Conservation (phyloP, 2,797 vertebrate species). For the Scyliorhinus canicula region DNA sequence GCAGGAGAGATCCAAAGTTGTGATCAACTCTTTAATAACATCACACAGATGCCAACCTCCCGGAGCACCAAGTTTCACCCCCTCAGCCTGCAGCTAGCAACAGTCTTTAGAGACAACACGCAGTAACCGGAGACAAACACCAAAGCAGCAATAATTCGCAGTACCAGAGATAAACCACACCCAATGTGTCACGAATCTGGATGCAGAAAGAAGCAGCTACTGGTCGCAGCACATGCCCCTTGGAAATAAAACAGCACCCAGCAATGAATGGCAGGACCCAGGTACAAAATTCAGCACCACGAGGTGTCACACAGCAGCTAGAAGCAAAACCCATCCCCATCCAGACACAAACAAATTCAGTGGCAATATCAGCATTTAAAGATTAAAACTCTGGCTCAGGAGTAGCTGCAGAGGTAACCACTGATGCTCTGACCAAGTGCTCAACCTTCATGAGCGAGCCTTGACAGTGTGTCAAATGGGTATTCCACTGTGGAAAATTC, state of each 20-base stretch:
- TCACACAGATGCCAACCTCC: no score
- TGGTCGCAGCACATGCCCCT: no score
- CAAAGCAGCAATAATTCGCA: neutral
- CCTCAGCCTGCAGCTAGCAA: neutral
- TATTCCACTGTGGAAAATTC: neutral
- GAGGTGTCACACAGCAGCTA: no score
- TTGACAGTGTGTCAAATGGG: neutral
- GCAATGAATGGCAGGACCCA: neutral
- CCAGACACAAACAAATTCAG: neutral
- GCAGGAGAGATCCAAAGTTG: constrained; percentile 41
- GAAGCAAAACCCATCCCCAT: neutral
- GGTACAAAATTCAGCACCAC: neutral
- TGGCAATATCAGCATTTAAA: neutral
- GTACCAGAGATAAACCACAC: neutral
- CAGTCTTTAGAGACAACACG: no score
- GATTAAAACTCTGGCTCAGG: neutral
- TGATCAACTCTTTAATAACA: neutral
- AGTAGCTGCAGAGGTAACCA: neutral
- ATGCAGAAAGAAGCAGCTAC: neutral
- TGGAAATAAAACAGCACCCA: neutral
- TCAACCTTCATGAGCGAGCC: neutral
- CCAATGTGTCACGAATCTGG: neutral
- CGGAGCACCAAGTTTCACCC: neutral
- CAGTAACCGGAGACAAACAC: neutral
- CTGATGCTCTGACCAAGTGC: neutral